phyloP scores from a whole-genome alignment of 2,113 vertebrate genomes.

The Todiramphus chloris region DNA sequence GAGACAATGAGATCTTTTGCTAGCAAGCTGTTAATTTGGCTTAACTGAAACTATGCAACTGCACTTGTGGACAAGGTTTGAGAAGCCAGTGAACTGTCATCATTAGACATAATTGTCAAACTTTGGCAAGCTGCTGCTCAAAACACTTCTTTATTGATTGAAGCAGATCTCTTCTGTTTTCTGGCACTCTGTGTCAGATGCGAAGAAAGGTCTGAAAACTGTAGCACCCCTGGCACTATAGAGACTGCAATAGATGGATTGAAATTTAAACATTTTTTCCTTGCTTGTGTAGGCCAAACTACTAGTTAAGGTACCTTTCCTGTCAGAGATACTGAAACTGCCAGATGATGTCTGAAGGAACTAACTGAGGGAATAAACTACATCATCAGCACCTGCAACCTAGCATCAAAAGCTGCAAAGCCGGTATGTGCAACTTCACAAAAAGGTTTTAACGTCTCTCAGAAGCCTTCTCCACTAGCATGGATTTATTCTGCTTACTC shows the following conservation, averaged over 20 bases:
- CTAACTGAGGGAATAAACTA: background rate
- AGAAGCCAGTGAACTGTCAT: conserved; percentile 1
- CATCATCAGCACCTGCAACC: background rate
- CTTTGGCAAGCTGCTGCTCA: background rate
- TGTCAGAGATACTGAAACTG: background rate
- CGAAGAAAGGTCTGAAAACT: background rate
- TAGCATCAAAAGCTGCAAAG: background rate
- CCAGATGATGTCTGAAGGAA: background rate
- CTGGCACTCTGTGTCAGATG: background rate
- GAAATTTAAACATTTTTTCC: background rate
- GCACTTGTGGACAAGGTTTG: background rate
- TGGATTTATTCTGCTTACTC: background rate
- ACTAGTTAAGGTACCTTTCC: background rate
- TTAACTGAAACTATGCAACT: background rate
- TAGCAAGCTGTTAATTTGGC: conserved; percentile 20
- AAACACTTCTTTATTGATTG: background rate
- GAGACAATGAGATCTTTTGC: background rate
- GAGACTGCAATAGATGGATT: background rate
- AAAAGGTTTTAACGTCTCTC: background rate
- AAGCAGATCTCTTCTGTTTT: background rate
- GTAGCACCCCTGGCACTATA: background rate
- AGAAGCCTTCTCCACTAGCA: background rate
- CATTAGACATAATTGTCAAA: background rate
- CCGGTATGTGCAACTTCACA: background rate
- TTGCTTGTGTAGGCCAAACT: background rate